Evolutionary conservation across 2,113 vertebrate genomes (phyloP).

Genomic region (Stercorarius parasiticus): DNA sequence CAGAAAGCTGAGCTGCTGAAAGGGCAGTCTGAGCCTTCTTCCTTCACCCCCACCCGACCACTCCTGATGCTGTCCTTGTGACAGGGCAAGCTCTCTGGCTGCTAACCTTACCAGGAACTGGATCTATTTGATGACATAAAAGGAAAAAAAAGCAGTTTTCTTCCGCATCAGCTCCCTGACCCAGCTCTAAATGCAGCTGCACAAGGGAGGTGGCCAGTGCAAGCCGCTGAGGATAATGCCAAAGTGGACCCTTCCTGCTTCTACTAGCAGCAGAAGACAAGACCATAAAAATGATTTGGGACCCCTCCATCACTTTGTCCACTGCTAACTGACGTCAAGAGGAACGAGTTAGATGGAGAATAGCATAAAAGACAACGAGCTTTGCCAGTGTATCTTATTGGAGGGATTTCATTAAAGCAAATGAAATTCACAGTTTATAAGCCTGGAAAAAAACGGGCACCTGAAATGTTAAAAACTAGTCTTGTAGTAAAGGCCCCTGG

Average conservation of each 20-base stretch:
- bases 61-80: neutral
- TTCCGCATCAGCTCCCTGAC: neutral
- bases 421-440: neutral
- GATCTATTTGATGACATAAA: neutral
- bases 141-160: neutral
- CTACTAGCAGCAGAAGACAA: neutral
- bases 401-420: neutral
- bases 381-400: neutral
- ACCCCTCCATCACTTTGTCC: neutral
- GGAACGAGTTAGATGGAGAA: neutral
- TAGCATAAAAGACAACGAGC: neutral
- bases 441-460: neutral
- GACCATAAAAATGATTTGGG: neutral
- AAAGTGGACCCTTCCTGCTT: neutral
- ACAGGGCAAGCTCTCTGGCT: neutral
- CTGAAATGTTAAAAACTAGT: neutral
- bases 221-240: neutral
- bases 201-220: neutral
- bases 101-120: neutral
- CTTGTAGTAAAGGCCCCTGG: neutral
- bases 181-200: neutral
- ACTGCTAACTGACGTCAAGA: neutral
- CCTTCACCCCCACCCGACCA: neutral
- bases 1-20: neutral
- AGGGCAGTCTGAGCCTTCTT: neutral